These are phyloP conservation scores for Eriosoma lanigerum DNA, from an alignment of 1,140 invertebrate genomes.

Conservation along the genomic window DNA sequence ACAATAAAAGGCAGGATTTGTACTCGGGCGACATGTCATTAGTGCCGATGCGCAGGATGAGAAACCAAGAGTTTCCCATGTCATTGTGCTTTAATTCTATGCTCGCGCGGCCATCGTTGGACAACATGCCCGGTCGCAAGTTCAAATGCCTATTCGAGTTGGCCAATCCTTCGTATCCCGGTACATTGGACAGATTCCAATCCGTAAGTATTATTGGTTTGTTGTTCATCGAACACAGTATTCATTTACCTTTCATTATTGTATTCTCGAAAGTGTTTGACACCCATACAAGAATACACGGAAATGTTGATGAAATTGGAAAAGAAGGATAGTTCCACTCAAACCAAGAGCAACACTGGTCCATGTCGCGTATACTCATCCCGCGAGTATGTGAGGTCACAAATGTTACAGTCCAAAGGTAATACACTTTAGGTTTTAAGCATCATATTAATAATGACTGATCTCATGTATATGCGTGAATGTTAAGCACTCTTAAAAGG, in stretches of 20 bases:
- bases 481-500: background rate
- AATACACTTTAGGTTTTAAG: background rate
- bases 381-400: background rate
- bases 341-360: conserved; percentile 11
- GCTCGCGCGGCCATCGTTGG: background rate
- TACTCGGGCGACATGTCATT: background rate
- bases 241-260: background rate
- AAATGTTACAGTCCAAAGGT: conserved; percentile 14
- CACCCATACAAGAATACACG: conserved; percentile 33
- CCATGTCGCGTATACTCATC: conserved; percentile 23
- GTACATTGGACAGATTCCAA: conserved; percentile 37
- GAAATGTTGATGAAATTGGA: conserved; percentile 45
- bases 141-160: conserved; percentile 41
- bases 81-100: background rate
- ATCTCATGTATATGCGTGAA: background rate
- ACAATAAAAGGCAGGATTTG: background rate
- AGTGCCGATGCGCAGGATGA: background rate
- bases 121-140: conserved; percentile 14
- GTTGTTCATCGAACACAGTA: background rate
- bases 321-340: conserved; percentile 3
- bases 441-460: background rate
- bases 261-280: conserved; percentile 17
- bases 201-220: conserved; percentile 1
- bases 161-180: background rate
- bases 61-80: background rate